Base-by-base conservation (phyloP, 1,140 invertebrate genomes). In the Centruroides vittatus region DNA sequence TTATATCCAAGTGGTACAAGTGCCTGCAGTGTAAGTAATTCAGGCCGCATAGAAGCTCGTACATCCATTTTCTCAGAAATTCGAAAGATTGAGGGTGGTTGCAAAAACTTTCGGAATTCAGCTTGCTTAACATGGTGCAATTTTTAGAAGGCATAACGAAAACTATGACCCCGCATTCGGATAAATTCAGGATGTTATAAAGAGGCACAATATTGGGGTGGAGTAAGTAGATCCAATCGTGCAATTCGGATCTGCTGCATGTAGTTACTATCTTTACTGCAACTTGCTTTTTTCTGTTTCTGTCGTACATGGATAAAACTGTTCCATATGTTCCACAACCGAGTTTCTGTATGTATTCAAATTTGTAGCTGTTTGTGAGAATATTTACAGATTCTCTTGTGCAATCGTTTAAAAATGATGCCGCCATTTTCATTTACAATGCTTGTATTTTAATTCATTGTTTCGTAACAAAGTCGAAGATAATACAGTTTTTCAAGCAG, bases 1-100 rank as follows among this genome's bases (percentile, higher is more conserved):
- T 61, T 3, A 61, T n/a, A 54, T 61, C 60, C 10, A 61, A 57
- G 47, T 61, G 60, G 23, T 56, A 61, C 2, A 61, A 3, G n/a
- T 61, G 3, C 12, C 41, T 52, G 9, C 52, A 52, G 35, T 58
- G 23, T 3, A 61, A 11, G 13, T 57, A 61, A 23, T 57, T 50
- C 9, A 61, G 41, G 9, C 48, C 60, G 35, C 36, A 61, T 9
- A 61, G 55, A 9, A 47, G 12, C 35, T 61, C 49, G 41, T 53
- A 58, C 0, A 61, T 10, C 60, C 60, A 61, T 7, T 35, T 47
- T 5, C 57, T 61, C 11, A 61, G 7, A 4, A 36, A 47, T 9
- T 46, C 12, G n/a, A 61, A 35, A 9, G 23, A 61, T 6, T 51
- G 49, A 5, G 10, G 7, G 3, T 50, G 23, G 11, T 35, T 46